A percentile compares a stretch with the other conserved stretches of the same genome.
Evolutionary conservation across 2,113 vertebrate genomes (phyloP).

Genomic region (Dipodomys stephensi): DNA sequence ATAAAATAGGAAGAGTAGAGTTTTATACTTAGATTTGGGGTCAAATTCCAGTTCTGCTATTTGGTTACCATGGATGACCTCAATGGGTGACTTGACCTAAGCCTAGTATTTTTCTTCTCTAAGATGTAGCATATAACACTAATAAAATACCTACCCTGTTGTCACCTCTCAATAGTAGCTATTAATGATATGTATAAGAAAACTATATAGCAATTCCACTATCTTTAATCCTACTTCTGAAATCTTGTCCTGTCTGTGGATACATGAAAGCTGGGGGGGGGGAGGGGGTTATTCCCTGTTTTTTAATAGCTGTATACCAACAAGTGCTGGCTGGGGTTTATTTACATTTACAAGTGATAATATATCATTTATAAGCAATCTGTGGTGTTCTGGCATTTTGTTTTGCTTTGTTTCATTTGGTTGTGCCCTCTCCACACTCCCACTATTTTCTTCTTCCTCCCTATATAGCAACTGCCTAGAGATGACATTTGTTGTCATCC

Average conservation of each 20-base stretch:
- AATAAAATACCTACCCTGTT: not conserved
- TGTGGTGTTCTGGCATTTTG: not conserved
- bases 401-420: not conserved
- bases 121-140: conserved; percentile 11
- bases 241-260: conserved; percentile 31
- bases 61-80: conserved; percentile 6
- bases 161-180: conserved; percentile 26
- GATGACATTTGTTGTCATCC: not conserved
- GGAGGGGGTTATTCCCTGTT: not conserved
- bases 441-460: conserved; percentile 35
- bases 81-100: conserved; percentile 25
- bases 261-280: not conserved
- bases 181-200: not conserved
- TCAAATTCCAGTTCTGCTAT: conserved; percentile 44
- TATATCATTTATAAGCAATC: conserved; percentile 12
- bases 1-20: not conserved
- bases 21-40: not conserved
- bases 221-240: conserved; percentile 27
- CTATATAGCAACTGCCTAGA: not conserved
- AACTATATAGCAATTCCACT: not conserved
- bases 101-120: conserved; percentile 30
- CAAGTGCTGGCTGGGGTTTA: not conserved
- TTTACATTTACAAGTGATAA: conserved; percentile 31
- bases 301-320: not conserved
- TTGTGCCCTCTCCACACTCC: not conserved